Base-by-base conservation (phyloP, 2,113 vertebrate species). In the Malurus melanocephalus region DNA sequence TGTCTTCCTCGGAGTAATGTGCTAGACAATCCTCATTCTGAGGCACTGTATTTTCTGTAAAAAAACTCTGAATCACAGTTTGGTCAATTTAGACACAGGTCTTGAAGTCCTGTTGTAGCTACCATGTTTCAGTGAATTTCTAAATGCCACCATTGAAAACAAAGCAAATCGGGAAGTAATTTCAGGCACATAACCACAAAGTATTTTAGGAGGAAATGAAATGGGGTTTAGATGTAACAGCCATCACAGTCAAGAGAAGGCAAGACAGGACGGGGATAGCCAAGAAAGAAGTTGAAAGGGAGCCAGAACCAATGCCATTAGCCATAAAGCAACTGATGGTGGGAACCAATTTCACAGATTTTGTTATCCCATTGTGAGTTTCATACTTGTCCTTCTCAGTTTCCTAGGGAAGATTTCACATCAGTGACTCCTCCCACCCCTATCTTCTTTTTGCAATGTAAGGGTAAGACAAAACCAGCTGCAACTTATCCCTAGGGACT, bases 1-100 rank as follows among this genome's bases (percentile, higher is more conserved):
- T 85, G 22, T 78, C 93, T 93, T 92, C 78, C 60, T 89, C 49
- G 92, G 80, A 94, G 67, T 38, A 80, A 87, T 80, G 40, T 88
- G 69, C 71, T 35, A 56, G 59, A 88, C 66, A 90, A 49, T 80
- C 59, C 77, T 92, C 9, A 4, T 80, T 81, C 86, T 85, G 71
- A 93, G 90, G 13, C 35, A 19, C 55, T 59, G 12, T 52, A 40
- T 66, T 90, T 69, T 85, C 55, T 62, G 3, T 81, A 59, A 60
- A 84, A 85, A 69, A 35, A 87, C 40, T 46, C 40, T 46, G 52
- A 60, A 86, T 79, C 64, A 77, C 62, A 42, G 22, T 76, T 73
- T 73, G 40, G 56, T 84, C 84, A 77, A 69, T 90, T 81, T 52
- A 73, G 43, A 48, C 43, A 59, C n/a, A 0, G 0, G 15, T 6